These are phyloP conservation scores for Drosophila suboccidentalis DNA, from an alignment of 2,888 invertebrate species.

Conservation along the genomic window DNA sequence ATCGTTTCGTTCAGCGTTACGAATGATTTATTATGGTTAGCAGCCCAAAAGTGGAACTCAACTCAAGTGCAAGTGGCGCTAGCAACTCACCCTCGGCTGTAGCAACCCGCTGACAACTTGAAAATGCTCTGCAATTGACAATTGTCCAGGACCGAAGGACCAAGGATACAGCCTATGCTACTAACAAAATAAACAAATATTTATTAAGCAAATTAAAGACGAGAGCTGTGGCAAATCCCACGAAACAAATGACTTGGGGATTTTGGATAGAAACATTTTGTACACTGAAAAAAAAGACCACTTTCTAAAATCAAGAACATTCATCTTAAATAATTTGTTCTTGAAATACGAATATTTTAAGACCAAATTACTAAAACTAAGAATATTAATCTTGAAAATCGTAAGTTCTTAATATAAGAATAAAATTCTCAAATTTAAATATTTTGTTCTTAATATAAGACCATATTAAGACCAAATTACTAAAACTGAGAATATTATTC, in stretches of 20 bases:
- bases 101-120: constrained; percentile 40
- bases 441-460: no score
- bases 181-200: constrained; percentile 67
- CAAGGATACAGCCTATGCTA: constrained; percentile 10
- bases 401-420: no score
- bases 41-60: constrained; percentile 48
- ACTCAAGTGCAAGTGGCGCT: constrained; percentile 65
- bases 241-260: constrained; percentile 74
- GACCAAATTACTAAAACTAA: no score
- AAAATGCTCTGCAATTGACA: constrained; percentile 73
- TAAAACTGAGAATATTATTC: no score
- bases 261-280: constrained; percentile 45
- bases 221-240: constrained; percentile 71
- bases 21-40: constrained; percentile 73
- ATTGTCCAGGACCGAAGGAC: constrained; percentile 54
- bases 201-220: constrained; percentile 78
- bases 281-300: no score
- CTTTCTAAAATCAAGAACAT: no score
- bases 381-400: no score
- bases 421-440: no score
- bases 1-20: constrained; percentile 66
- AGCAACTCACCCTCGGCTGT: constrained; percentile 12
- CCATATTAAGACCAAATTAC: no score
- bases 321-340: no score
- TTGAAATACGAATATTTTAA: no score